These are phyloP conservation scores for Holacanthella duospinosa DNA, from an alignment of 2,888 invertebrate species.

Conservation along the genomic window DNA sequence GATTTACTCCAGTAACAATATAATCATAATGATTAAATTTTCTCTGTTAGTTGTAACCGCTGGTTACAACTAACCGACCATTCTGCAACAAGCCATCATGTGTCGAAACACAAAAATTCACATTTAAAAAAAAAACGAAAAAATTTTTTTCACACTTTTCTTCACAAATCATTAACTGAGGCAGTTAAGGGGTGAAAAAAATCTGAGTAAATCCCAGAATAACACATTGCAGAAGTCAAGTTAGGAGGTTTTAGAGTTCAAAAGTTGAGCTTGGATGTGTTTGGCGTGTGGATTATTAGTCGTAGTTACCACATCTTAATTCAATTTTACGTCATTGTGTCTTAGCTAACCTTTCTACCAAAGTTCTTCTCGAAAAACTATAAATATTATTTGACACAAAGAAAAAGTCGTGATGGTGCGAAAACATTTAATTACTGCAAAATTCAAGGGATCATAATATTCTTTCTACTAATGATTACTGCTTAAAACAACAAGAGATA, in stretches of 20 bases:
- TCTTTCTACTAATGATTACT: background rate
- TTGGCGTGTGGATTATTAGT: background rate
- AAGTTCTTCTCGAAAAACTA: background rate
- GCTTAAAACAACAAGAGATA: no score
- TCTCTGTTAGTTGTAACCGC: no score
- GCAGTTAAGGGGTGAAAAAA: background rate
- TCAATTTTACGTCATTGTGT: background rate
- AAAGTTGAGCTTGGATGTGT: background rate
- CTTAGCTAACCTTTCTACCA: background rate
- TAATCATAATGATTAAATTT: no score
- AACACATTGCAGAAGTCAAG: background rate
- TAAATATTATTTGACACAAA: background rate
- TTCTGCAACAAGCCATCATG: no score
- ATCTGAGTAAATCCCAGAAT: background rate
- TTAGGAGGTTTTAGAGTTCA: background rate
- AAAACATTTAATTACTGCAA: background rate
- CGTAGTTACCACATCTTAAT: background rate
- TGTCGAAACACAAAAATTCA: background rate
- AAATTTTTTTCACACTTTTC: constrained; percentile 11
- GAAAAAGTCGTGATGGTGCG: no score
- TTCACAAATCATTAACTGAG: constrained; percentile 7
- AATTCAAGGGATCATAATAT: background rate
- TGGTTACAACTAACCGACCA: no score
- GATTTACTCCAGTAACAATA: no score
- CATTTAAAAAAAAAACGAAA: background rate